Evolutionary conservation across 2,797 vertebrate species (phyloP), one percentile per base, ranked within the genome.

Genomic region (Schizothorax lantsangensis): DNA sequence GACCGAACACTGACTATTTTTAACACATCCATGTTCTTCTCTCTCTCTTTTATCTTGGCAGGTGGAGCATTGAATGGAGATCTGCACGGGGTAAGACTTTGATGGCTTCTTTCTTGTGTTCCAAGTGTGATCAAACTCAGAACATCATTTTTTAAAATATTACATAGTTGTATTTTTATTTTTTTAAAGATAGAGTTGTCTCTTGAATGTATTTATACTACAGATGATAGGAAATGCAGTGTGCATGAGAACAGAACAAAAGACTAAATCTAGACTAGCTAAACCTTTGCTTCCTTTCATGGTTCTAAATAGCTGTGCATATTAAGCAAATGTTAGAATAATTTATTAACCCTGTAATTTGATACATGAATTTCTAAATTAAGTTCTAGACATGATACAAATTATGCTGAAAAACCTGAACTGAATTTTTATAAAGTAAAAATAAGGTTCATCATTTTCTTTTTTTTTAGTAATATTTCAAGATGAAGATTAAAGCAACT

Each of bases 21-120:
- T 62, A 54, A 78, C 36, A 33, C 30, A 12, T 14, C 5, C 8
- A 21, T 45, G 38, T 47, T 38, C 10, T 64, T 78, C 40, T 21
- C 45, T 21, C 45, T 38, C 23, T 2, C 77, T 38, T 30, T 38
- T 30, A 8, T 83, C 3, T 75, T 49, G 86, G 89, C 68, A 99
- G 98, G 96, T 95, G 96, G 94, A 74, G 93, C 96, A 79, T 74
- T 97, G 92, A 99, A 98, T 71, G 97, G 98, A 74, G 96, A 98
- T 21, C 85, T 96, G 81, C 96, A 96, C 88, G 96, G 96, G 98
- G 98, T 99, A 97, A 95, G 79, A 62, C 14, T 33, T 59, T 66
- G 11, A 85, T 45, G 23, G 15, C 14, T 17, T 4, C 17, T 52
- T 49, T 30, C 21, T 57, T 84, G 26, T 38, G 9, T 36, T 23